phyloP scores from a whole-genome alignment of 2,797 vertebrate genomes.

The Eulemur mongoz region DNA sequence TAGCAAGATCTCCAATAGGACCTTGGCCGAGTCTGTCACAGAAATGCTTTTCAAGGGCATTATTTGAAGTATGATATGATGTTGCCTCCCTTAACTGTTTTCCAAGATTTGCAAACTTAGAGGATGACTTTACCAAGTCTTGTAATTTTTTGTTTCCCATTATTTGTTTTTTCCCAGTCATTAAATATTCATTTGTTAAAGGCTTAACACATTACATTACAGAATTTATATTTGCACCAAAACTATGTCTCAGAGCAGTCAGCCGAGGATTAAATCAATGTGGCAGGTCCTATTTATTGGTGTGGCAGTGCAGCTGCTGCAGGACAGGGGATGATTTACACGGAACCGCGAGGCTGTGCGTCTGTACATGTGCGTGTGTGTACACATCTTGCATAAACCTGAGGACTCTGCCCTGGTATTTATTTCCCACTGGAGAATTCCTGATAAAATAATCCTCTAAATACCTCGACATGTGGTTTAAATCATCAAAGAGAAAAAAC shows the following conservation, averaged over 20 bases:
- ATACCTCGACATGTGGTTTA: slow-evolving; percentile 85
- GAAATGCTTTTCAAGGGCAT: background rate
- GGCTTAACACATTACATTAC: slow-evolving; percentile 81
- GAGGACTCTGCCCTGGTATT: slow-evolving; percentile 79
- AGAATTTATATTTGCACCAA: slow-evolving; percentile 83
- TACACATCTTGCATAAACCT: slow-evolving; percentile 75
- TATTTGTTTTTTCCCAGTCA: slow-evolving; percentile 81
- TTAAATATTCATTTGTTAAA: slow-evolving; percentile 85
- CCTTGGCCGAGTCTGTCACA: background rate
- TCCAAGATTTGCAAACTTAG: slow-evolving; percentile 39
- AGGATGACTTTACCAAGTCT: slow-evolving; percentile 60
- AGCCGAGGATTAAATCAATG: slow-evolving; percentile 84
- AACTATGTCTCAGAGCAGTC: slow-evolving; percentile 83
- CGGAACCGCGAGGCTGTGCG: background rate
- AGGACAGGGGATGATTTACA: slow-evolving; percentile 81
- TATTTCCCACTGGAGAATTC: slow-evolving; percentile 79
- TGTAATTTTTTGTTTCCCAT: slow-evolving; percentile 77
- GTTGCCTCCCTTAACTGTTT: slow-evolving; percentile 31
- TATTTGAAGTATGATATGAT: slow-evolving; percentile 33
- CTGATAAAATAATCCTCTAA: slow-evolving; percentile 86
- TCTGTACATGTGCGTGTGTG: background rate
- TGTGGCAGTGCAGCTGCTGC: slow-evolving; percentile 76
- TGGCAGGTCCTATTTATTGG: slow-evolving; percentile 82
- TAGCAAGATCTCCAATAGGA: background rate
- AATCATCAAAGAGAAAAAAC: slow-evolving; percentile 84